These are phyloP conservation scores for Lampris incognitus DNA, from an alignment of 2,113 vertebrate species.

Conservation along the genomic window DNA sequence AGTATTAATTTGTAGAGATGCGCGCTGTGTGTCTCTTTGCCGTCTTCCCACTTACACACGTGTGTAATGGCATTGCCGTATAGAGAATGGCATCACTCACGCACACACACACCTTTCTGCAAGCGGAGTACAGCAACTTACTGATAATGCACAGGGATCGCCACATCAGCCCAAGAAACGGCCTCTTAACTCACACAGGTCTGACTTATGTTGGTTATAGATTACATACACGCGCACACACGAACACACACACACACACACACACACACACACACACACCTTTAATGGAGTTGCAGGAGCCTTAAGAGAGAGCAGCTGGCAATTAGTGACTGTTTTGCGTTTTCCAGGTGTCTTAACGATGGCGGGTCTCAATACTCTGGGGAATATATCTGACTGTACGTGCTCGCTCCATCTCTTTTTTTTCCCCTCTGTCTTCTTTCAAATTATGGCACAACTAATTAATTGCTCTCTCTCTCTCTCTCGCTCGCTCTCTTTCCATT, in stretches of 20 bases:
- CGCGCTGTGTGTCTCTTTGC: constrained; percentile 32
- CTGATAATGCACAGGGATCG: constrained; percentile 59
- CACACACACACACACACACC: too few species aligned
- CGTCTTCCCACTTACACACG: constrained; percentile 46
- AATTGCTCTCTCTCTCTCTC: not conserved
- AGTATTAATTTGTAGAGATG: constrained; percentile 59
- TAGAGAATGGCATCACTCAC: constrained; percentile 65
- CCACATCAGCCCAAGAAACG: constrained; percentile 28
- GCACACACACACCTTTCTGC: constrained; percentile 45
- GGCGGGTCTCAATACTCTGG: too few species aligned
- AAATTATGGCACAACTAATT: too few species aligned
- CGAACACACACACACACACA: too few species aligned
- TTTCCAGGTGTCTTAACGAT: too few species aligned
- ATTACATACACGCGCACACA: too few species aligned
- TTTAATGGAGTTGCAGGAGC: too few species aligned
- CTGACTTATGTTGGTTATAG: too few species aligned
- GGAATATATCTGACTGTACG: not conserved
- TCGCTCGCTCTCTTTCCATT: not conserved
- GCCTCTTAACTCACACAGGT: too few species aligned
- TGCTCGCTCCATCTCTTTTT: not conserved
- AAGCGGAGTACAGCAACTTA: constrained; percentile 58
- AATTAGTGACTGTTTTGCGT: too few species aligned
- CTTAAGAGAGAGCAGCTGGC: too few species aligned
- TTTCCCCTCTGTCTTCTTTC: not conserved
- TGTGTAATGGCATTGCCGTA: constrained; percentile 51